Percentiles rank a stretch among this genome's conserved stretches.
Conservation (phyloP, 1,140 invertebrate genomes). For the Drosophila cardini region DNA sequence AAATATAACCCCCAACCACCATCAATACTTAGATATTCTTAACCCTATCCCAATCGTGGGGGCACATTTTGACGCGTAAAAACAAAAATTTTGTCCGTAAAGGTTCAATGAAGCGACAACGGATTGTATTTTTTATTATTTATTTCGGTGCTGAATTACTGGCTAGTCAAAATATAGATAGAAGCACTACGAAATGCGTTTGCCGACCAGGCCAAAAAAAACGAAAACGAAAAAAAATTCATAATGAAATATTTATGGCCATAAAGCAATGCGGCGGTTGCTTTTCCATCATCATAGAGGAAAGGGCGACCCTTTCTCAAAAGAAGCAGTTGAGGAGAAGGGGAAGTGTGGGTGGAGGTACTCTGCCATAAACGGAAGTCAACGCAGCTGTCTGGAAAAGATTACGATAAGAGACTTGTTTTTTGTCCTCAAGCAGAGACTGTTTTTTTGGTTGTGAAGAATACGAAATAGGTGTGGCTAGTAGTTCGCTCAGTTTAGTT, state of each 20-base stretch:
- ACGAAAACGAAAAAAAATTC: slow-evolving; percentile 53
- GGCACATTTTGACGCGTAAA: slow-evolving; percentile 75
- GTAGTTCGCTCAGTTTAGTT: slow-evolving; percentile 59
- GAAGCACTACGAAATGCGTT: slow-evolving; percentile 70
- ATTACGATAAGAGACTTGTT: slow-evolving; percentile 74
- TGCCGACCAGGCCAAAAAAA: slow-evolving; percentile 28
- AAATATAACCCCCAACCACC: slow-evolving; percentile 17
- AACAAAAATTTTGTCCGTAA: slow-evolving; percentile 55
- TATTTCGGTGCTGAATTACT: slow-evolving; percentile 69
- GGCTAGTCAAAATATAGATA: slow-evolving; percentile 57
- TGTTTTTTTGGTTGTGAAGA: neutral
- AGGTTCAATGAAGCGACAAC: slow-evolving; percentile 74
- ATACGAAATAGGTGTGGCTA: slow-evolving; percentile 28
- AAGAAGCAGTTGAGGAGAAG: neutral
- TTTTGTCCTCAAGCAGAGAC: slow-evolving; percentile 44
- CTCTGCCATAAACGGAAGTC: slow-evolving; percentile 66
- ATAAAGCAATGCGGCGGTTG: slow-evolving; percentile 78
- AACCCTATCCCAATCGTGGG: slow-evolving; percentile 75
- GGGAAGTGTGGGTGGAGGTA: slow-evolving; percentile 10
- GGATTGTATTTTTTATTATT: slow-evolving; percentile 83
- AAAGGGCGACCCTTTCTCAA: slow-evolving; percentile 54
- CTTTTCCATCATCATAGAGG: slow-evolving; percentile 50
- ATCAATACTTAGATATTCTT: slow-evolving; percentile 60
- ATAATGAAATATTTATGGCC: slow-evolving; percentile 82
- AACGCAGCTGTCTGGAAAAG: slow-evolving; percentile 77